Base-by-base conservation (phyloP, 2,113 vertebrate genomes). In the Saccopteryx bilineata region DNA sequence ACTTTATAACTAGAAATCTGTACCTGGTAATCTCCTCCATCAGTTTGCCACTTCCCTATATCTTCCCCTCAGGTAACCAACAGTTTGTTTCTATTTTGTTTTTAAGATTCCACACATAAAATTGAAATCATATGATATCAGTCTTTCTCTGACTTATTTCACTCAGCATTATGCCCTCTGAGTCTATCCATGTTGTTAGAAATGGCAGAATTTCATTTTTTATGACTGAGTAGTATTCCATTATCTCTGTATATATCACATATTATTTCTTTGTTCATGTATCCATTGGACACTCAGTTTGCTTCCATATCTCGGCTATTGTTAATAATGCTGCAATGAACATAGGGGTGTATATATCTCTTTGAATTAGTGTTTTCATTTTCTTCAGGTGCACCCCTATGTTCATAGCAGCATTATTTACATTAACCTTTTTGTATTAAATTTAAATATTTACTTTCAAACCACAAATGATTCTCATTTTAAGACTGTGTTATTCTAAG, bases 371-470 rank as follows among this genome's bases (percentile, higher is more conserved):
- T 65, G 39, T 50, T 83, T 39, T 83, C 61, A 48, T 63, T 48
- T 65, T 31, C 60, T 83, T 83, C 31, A 26, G 46, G 50, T 50
- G 39, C 26, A 1, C 17, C 17, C 60, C 26, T 18, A 21, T 83
- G 60, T 50, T 48, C 80, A 50, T 6, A 31, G 39, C 26, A 50
- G 26, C 26, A 18, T 65, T 50, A 65, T 65, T 83, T 83, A 82
- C 46, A 48, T 31, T 91, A 60, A 46, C 12, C 60, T 76, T 97
- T 65, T 86, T 79, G 6, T 60, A 78, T 82, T 91, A 92, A 61
- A 83, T 93, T 66, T 91, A 96, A 93, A 91, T 94, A 88, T 79
- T 87, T 94, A 69, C 33, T 93, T 97, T 93, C 9, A 89, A 79
- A 48, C 9, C n/a, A 72, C 61, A 91, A n/a, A 52, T 81, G 31